Evolutionary conservation across 2,888 invertebrate species (phyloP).

Genomic region (Lumbricus terrestris): DNA sequence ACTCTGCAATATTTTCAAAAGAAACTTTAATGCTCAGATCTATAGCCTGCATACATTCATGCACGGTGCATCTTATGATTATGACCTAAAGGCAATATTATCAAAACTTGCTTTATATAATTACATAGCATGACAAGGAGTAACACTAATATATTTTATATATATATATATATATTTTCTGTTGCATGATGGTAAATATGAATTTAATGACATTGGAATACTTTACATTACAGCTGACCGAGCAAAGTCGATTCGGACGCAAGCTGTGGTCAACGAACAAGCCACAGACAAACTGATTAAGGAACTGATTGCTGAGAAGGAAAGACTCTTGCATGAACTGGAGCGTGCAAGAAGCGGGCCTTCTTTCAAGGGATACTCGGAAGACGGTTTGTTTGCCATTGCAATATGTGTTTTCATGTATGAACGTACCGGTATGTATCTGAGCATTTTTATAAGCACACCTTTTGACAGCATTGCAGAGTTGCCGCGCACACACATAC

Average conservation of each 20-base stretch:
- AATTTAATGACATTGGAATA: neutral
- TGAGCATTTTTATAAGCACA: neutral
- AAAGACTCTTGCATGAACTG: constrained; percentile 40
- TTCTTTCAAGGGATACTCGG: neutral
- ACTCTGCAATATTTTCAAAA: neutral
- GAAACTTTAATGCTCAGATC: too few species aligned
- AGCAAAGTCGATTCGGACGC: constrained; percentile 41
- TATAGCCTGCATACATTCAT: too few species aligned
- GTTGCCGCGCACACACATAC: neutral
- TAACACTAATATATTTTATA: too few species aligned
- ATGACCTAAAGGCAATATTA: too few species aligned
- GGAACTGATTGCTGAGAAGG: constrained; percentile 41
- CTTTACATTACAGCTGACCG: constrained; percentile 38
- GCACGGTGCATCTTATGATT: too few species aligned
- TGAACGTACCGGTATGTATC: neutral
- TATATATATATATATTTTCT: too few species aligned
- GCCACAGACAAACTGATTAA: constrained; percentile 42
- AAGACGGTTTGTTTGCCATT: neutral
- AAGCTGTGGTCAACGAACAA: constrained; percentile 39
- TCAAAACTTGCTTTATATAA: too few species aligned
- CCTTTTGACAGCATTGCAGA: neutral
- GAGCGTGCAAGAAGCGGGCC: constrained; percentile 27
- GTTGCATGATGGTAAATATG: too few species aligned
- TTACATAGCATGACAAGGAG: too few species aligned
- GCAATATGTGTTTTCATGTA: neutral